phyloP scores from a whole-genome alignment of 1,140 invertebrate species.

The Drosophila lini region DNA sequence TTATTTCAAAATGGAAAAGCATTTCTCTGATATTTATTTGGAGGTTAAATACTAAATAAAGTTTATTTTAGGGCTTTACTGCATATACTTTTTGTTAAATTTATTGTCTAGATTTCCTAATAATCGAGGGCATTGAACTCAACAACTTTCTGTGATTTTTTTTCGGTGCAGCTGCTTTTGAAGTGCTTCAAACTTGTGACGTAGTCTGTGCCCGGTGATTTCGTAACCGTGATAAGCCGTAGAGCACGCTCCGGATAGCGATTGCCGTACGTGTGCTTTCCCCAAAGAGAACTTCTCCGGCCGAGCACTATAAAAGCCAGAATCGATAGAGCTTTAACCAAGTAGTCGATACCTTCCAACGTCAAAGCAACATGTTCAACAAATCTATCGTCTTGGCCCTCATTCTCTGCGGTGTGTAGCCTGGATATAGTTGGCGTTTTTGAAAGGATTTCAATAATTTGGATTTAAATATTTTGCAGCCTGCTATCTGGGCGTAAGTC shows the following conservation, averaged over 20 bases:
- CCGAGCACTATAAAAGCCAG: constrained; percentile 21
- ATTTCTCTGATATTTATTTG: too few relatives aligned
- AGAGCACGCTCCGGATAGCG: constrained; percentile 32
- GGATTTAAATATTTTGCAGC: constrained; percentile 3
- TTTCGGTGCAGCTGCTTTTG: constrained; percentile 7
- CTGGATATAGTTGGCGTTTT: background rate
- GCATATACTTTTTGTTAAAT: background rate
- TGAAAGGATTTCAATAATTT: background rate
- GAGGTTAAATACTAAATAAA: background rate
- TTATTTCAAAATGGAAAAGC: too few relatives aligned
- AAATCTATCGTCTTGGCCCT: constrained; percentile 53
- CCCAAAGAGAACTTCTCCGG: background rate
- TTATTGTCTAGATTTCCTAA: background rate
- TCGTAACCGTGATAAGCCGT: constrained; percentile 17
- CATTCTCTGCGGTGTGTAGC: constrained; percentile 59
- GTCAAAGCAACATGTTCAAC: constrained; percentile 56
- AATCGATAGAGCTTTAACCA: constrained; percentile 1
- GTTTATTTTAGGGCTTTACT: background rate
- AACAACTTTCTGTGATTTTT: background rate
- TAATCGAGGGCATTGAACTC: background rate
- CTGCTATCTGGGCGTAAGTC: constrained; percentile 25
- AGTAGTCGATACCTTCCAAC: constrained; percentile 42
- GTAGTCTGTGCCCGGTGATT: constrained; percentile 7
- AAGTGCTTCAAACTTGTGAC: constrained; percentile 6
- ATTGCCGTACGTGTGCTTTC: constrained; percentile 31